Percentiles rank a stretch among this genome's conserved stretches.
phyloP scores from a whole-genome alignment of 2,888 invertebrate species.

The Eupithecia subfuscata region DNA sequence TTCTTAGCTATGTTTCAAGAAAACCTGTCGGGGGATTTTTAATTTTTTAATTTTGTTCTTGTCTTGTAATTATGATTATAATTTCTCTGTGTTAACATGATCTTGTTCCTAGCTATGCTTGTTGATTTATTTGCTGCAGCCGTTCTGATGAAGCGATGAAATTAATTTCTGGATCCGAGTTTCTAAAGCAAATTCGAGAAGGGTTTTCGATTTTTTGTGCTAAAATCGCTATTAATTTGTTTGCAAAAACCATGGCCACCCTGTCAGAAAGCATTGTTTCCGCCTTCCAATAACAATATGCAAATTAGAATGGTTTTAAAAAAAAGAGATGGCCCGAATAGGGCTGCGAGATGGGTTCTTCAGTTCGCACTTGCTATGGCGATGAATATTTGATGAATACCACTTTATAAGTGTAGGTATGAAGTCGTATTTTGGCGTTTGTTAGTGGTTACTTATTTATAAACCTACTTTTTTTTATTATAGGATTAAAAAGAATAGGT shows the following conservation, averaged over 20 bases:
- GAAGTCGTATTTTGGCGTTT: not conserved
- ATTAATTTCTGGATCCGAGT: not conserved
- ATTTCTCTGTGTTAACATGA: not conserved
- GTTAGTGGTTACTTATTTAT: too few relatives aligned
- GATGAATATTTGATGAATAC: slow-evolving; percentile 35
- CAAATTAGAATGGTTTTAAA: slow-evolving; percentile 51
- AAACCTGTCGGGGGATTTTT: too few relatives aligned
- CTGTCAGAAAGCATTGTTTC: slow-evolving; percentile 47
- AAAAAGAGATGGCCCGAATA: slow-evolving; percentile 42
- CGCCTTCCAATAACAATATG: slow-evolving; percentile 56
- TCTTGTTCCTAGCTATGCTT: not conserved
- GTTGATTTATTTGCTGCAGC: not conserved
- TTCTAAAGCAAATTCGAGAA: not conserved
- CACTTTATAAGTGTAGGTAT: not conserved
- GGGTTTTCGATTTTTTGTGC: not conserved
- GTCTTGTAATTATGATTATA: too few relatives aligned
- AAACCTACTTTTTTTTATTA: too few relatives aligned
- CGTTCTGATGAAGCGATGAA: not conserved
- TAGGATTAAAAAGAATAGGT: too few relatives aligned
- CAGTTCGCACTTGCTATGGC: slow-evolving; percentile 18
- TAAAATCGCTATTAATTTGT: not conserved
- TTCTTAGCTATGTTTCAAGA: too few relatives aligned
- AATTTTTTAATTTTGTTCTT: too few relatives aligned
- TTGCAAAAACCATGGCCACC: slow-evolving; percentile 25
- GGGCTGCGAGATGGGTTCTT: slow-evolving; percentile 30